phyloP scores from a whole-genome alignment of 2,888 invertebrate genomes.

The Mayetiola destructor region DNA sequence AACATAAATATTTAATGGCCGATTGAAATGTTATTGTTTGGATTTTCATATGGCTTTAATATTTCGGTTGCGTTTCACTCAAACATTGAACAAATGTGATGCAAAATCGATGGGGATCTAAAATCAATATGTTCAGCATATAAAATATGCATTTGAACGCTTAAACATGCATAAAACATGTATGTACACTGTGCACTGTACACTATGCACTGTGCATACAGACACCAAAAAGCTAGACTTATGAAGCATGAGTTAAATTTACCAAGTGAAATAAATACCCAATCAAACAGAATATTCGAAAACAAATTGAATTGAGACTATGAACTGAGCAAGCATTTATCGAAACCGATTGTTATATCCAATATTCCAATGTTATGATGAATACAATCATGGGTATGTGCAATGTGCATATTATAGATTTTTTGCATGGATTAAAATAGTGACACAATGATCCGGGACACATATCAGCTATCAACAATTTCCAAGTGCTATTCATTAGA shows the following conservation, averaged over 20 bases:
- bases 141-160: too few species aligned
- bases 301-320: background rate
- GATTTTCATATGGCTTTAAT: background rate
- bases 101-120: background rate
- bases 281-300: too few species aligned
- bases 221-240: too few species aligned
- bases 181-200: background rate
- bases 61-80: background rate
- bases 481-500: too few species aligned
- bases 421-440: conserved; percentile 5
- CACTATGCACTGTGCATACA: background rate
- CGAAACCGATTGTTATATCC: too few species aligned
- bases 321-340: background rate
- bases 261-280: too few species aligned
- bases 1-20: conserved; percentile 12
- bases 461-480: too few species aligned
- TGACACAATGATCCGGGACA: conserved; percentile 1
- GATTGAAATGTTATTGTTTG: conserved; percentile 7
- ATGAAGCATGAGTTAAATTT: too few species aligned
- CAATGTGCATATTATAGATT: too few species aligned
- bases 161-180: too few species aligned
- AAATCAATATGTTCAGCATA: background rate
- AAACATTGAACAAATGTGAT: background rate
- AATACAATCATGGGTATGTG: too few species aligned
- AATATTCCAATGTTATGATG: too few species aligned